Conservation (phyloP, 2,113 vertebrate genomes). For the Agelaius tricolor region DNA sequence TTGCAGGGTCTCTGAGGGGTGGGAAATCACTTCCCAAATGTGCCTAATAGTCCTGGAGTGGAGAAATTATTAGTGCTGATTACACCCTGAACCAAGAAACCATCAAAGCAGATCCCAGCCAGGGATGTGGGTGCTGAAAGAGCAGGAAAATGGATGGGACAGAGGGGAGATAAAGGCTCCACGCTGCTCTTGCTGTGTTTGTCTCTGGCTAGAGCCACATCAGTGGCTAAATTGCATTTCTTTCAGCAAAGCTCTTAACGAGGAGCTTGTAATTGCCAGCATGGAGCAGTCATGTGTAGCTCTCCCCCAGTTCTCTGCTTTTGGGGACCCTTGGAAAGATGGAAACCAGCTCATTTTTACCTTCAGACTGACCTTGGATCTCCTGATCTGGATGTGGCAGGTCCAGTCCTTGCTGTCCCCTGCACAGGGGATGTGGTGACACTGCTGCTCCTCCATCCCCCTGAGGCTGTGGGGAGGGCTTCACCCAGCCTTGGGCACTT, state of each 20-base stretch:
- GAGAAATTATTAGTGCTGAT: background rate
- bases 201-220: background rate
- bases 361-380: background rate
- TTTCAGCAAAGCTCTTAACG: background rate
- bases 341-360: background rate
- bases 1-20: background rate
- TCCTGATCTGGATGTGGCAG: accelerated
- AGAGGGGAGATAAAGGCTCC: background rate
- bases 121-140: background rate
- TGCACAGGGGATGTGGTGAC: background rate
- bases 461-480: accelerated
- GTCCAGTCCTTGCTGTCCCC: background rate
- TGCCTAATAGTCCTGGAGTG: background rate
- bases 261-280: background rate
- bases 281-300: accelerated
- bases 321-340: background rate
- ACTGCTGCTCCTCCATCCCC: background rate
- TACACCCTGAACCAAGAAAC: background rate
- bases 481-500: background rate
- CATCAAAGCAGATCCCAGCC: background rate
- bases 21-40: constrained; percentile 31
- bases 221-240: background rate
- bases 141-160: background rate
- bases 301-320: background rate
- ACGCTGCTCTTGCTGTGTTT: background rate